Base-by-base conservation (phyloP, 2,888 invertebrate genomes). In the Conchocele bisecta region DNA sequence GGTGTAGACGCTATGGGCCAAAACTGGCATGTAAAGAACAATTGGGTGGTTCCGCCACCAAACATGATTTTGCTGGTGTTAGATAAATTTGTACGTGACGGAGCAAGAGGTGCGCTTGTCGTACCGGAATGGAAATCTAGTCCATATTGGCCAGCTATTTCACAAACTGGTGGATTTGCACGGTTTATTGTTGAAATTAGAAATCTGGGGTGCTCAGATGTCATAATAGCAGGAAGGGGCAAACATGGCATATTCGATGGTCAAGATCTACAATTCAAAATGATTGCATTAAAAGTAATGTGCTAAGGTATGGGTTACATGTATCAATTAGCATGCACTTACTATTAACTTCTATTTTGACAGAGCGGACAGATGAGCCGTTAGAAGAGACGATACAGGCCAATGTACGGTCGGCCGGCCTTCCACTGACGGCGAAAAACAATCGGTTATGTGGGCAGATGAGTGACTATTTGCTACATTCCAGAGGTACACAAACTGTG, bases 11-110 rank as follows among this genome's bases (percentile, higher is more conserved):
- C 67, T 35, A 50, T 66, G 15, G 46, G 29, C 2, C 41, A 58
- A 20, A 6, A 13, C 24, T 66, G 66, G 66, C 2, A 2, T 11
- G 41, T 1, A 7, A 29, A 66, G 15, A 46, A 58, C 20, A 66
- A 66, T 39, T 48, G 66, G 66, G 29, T 48, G 17, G 58, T 66
- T 20, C 58, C 58, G 1, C 58, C 66, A 1, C 66, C 58, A 4
- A 11, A 3, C n/a, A 17, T 66, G 28, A 46, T 50, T 11, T 5
- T 33, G 17, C 3, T 22, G 29, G 39, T 11, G 13, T 5, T 65
- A 4, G 13, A 48, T 4, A 68, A 68, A 35, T 13, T 48, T 24
- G 37, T 28, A 13, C 2, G 3, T 56, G 41, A 41, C 2, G 13
- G 13, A 13, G 37, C 37, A 35, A 13, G 11, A 35, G 37, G 37